Percentiles rank a stretch among this genome's conserved stretches.
Evolutionary conservation across 1,140 invertebrate genomes (phyloP).

Genomic region (Pomacea maculata): DNA sequence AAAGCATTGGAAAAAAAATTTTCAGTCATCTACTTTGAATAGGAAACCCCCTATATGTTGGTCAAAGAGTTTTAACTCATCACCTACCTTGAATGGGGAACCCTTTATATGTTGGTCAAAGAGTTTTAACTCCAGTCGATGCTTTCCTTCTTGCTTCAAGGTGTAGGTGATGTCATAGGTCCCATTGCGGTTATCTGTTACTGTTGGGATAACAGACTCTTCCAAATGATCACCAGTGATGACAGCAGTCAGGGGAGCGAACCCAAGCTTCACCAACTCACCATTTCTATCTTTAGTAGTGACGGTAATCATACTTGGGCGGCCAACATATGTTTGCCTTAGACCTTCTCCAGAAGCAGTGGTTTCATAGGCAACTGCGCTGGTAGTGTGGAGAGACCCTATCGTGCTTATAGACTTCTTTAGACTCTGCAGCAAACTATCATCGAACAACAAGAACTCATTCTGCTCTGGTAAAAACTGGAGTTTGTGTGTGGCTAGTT

Average conservation of each 20-base stretch:
- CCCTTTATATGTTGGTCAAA: slow-evolving; percentile 67
- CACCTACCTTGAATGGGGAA: slow-evolving; percentile 66
- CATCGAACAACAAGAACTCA: slow-evolving; percentile 62
- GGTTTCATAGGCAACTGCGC: slow-evolving; percentile 65
- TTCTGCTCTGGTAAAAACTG: slow-evolving; percentile 67
- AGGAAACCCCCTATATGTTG: slow-evolving; percentile 68
- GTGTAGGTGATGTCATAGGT: slow-evolving; percentile 67
- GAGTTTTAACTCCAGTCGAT: slow-evolving; percentile 64
- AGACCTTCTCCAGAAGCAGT: slow-evolving; percentile 67
- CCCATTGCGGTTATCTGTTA: slow-evolving; percentile 67
- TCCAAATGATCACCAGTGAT: slow-evolving; percentile 41
- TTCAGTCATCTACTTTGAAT: slow-evolving; percentile 60
- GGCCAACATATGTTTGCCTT: slow-evolving; percentile 58
- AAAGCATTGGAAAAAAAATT: background rate
- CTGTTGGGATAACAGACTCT: slow-evolving; percentile 50
- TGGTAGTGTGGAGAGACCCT: slow-evolving; percentile 64
- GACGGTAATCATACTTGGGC: slow-evolving; percentile 60
- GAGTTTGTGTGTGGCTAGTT: slow-evolving; percentile 63
- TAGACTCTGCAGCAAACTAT: slow-evolving; percentile 54
- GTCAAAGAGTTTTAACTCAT: slow-evolving; percentile 65
- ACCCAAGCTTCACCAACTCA: slow-evolving; percentile 62
- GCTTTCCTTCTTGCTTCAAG: slow-evolving; percentile 62
- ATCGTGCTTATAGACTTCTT: slow-evolving; percentile 60
- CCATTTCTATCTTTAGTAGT: slow-evolving; percentile 65
- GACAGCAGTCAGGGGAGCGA: slow-evolving; percentile 48